phyloP scores from a whole-genome alignment of 2,797 vertebrate species.

The Ceryle rudis region DNA sequence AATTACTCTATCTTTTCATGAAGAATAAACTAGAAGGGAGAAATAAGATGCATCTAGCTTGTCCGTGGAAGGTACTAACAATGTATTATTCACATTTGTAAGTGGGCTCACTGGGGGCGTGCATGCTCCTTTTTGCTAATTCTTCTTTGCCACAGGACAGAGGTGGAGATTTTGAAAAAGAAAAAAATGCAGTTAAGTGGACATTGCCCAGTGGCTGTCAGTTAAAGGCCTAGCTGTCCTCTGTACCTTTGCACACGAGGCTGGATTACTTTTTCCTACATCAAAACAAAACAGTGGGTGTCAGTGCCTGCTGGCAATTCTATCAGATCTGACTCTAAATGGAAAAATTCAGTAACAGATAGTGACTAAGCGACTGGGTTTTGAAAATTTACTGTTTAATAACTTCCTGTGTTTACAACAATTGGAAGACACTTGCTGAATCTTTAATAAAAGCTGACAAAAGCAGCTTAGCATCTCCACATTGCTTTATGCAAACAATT shows the following conservation, averaged over 20 bases:
- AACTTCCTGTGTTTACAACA: neutral
- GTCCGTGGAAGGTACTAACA: neutral
- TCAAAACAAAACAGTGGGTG: neutral
- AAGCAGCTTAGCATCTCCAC: neutral
- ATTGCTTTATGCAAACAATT: neutral
- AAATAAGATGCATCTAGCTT: neutral
- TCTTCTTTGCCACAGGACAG: neutral
- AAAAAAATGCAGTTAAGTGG: neutral
- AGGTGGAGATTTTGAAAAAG: neutral
- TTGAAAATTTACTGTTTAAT: constrained; percentile 21
- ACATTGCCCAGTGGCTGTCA: neutral
- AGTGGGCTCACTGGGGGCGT: neutral
- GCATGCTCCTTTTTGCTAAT: neutral
- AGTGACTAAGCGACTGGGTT: neutral
- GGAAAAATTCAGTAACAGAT: neutral
- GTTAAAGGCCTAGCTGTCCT: neutral
- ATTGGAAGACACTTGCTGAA: constrained; percentile 20
- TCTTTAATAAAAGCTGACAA: constrained; percentile 42
- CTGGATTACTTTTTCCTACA: neutral
- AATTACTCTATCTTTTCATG: neutral
- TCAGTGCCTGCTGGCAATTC: neutral
- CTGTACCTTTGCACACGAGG: neutral
- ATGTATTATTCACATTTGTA: neutral
- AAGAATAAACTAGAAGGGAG: neutral
- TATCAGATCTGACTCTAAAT: neutral